phyloP scores from a whole-genome alignment of 2,888 invertebrate genomes.

The Sphaerophoria taeniata region DNA sequence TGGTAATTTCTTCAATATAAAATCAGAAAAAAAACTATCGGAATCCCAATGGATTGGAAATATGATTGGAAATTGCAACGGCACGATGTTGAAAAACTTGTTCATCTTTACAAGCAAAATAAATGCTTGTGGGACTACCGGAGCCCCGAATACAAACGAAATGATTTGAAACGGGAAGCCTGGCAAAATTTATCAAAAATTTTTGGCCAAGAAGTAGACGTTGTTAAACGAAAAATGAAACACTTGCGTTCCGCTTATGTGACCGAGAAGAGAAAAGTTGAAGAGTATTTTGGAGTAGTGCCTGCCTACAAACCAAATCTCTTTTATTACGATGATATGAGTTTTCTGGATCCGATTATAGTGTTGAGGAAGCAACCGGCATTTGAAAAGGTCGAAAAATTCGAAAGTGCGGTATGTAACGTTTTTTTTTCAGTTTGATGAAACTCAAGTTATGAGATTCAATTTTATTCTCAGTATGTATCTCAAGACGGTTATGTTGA shows the following conservation, averaged over 20 bases:
- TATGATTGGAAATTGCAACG: slow-evolving; percentile 37
- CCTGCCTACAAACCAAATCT: slow-evolving; percentile 56
- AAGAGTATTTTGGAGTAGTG: slow-evolving; percentile 24
- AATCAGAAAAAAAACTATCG: neutral
- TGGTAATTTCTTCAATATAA: neutral
- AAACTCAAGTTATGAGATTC: slow-evolving; percentile 3
- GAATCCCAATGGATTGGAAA: too few relatives aligned
- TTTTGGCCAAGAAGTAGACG: slow-evolving; percentile 52
- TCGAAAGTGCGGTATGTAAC: neutral
- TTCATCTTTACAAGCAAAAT: slow-evolving; percentile 50
- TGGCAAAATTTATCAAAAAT: slow-evolving; percentile 63
- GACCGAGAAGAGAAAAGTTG: slow-evolving; percentile 72
- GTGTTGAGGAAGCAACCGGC: slow-evolving; percentile 32
- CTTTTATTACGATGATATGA: slow-evolving; percentile 70
- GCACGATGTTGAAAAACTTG: slow-evolving; percentile 20
- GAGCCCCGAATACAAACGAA: slow-evolving; percentile 66
- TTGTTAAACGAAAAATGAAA: slow-evolving; percentile 74
- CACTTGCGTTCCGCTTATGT: slow-evolving; percentile 71
- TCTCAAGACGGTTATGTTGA: neutral
- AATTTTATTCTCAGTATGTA: too few relatives aligned
- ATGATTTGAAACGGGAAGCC: slow-evolving; percentile 60
- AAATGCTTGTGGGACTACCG: slow-evolving; percentile 74
- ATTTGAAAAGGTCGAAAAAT: neutral
- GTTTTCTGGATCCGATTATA: slow-evolving; percentile 66
- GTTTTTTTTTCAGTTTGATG: neutral